Conservation (phyloP, 2,888 invertebrate genomes). For the Mythimna ferrago region DNA sequence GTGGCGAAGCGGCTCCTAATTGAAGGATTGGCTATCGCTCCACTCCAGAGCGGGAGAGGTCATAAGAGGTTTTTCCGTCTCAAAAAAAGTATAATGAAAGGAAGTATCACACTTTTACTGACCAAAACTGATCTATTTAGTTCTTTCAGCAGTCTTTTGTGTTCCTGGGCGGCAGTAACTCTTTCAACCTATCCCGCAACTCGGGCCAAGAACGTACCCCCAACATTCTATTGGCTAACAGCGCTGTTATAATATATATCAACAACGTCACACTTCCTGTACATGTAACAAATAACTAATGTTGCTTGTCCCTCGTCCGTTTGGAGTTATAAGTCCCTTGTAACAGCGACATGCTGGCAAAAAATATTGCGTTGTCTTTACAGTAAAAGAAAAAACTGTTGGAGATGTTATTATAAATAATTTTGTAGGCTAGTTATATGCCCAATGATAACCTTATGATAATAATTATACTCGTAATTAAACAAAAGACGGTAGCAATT, state of each 20-base stretch:
- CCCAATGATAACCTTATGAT: background rate
- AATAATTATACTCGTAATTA: too few relatives aligned
- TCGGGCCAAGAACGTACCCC: background rate
- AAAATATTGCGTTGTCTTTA: constrained; percentile 40
- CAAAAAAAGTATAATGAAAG: too few relatives aligned
- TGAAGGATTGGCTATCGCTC: too few relatives aligned
- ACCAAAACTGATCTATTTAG: too few relatives aligned
- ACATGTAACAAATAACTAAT: constrained; percentile 40
- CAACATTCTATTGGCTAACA: background rate
- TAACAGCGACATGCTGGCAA: constrained; percentile 28
- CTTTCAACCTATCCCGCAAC: too few relatives aligned
- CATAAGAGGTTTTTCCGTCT: too few relatives aligned
- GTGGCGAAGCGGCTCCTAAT: too few relatives aligned
- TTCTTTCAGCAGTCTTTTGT: too few relatives aligned
- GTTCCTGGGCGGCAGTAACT: too few relatives aligned
- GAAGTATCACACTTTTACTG: too few relatives aligned
- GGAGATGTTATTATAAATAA: constrained; percentile 3
- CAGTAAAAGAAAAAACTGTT: background rate
- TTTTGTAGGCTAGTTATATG: background rate
- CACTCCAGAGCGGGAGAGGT: too few relatives aligned
- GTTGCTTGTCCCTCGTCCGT: constrained; percentile 28
- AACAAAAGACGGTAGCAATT: background rate
- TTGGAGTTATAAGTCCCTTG: constrained; percentile 35
- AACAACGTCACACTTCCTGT: constrained; percentile 50
- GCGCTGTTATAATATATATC: constrained; percentile 9